A percentile compares a stretch with the other conserved stretches of the same genome.
These are phyloP conservation scores for Glossophaga mutica DNA, from an alignment of 2,797 vertebrate species.

Conservation along the genomic window DNA sequence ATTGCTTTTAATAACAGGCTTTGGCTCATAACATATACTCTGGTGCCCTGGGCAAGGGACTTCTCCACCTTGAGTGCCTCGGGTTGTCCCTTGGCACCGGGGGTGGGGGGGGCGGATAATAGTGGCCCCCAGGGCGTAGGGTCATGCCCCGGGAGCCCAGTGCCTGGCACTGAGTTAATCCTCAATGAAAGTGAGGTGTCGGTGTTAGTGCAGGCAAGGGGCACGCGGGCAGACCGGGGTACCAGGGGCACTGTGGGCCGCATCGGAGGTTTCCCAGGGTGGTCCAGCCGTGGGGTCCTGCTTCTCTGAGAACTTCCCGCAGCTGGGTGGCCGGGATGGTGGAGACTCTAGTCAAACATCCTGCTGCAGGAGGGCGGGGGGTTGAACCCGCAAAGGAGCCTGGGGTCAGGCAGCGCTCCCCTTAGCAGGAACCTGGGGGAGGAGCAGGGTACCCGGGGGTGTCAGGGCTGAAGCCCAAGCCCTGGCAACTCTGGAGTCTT, in stretches of 20 bases:
- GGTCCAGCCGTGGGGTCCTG: neutral
- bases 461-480: neutral
- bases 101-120: no score
- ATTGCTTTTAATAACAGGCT: neutral
- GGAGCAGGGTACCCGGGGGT: no score
- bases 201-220: neutral
- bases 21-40: neutral
- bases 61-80: neutral
- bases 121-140: rapidly evolving
- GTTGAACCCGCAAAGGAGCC: neutral
- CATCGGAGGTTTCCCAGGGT: neutral
- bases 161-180: neutral
- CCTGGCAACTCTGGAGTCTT: neutral
- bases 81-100: neutral
- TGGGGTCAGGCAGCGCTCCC: neutral
- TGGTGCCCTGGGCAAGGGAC: neutral
- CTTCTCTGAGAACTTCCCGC: neutral
- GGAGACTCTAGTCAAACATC: no score
- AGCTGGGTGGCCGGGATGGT: no score
- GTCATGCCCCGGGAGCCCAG: rapidly evolving
- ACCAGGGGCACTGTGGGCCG: rapidly evolving
- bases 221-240: neutral
- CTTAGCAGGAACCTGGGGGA: neutral
- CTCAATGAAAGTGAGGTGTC: neutral
- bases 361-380: rapidly evolving